Evolutionary conservation across 30 jellyfish, hydroid and myxozoan species (phyloP), one percentile per base, ranked within the genome.

Genomic region (Aurelia coerulea): DNA sequence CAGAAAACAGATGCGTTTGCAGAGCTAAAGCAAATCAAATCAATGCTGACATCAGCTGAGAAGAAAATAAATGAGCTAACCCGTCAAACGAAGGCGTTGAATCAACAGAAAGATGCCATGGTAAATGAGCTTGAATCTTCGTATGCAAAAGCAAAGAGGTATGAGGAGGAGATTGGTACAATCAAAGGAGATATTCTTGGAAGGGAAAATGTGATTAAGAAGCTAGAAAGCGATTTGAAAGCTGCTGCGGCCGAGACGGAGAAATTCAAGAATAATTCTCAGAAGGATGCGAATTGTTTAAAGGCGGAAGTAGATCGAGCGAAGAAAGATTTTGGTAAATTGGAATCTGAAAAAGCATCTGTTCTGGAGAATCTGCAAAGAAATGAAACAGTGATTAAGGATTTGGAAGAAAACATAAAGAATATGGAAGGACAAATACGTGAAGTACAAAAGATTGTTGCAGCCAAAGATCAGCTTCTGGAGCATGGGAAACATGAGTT

Each of bases 101-200:
- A 46, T 35, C 94, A 85, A 62, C 94, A 85, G 50, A 85, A 85
- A 64, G 94, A 85, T 65, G 58, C 94, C 58, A 85, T 76, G 88
- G 79, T 85, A 18, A 85, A 71, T 49, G 94, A 85, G 54, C 94
- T 85, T 64, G 88, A 85, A 35, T 18, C 84, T 14, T 77, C 94
- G 9, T 65, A 85, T 59, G 66, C 84, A 19, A 85, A 85, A 37
- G 83, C 59, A 64, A 85, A 76, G 78, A 85, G 54, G 34, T 85
- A 53, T 23, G 94, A 85, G 52, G 94, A 50, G 39, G 94, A 85
- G 19, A 23, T 85, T 31, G 79, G 56, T 31, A 56, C 46, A 3
- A n/a, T 74, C 56, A 85, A 74, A 65, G 69, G 77, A 10, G 94
- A 85, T 3, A 10, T 65, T 6, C 39, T 34, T 11, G 78, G 83